Conservation (phyloP, 1,140 invertebrate genomes). For the Drosophila sturtevanti region DNA sequence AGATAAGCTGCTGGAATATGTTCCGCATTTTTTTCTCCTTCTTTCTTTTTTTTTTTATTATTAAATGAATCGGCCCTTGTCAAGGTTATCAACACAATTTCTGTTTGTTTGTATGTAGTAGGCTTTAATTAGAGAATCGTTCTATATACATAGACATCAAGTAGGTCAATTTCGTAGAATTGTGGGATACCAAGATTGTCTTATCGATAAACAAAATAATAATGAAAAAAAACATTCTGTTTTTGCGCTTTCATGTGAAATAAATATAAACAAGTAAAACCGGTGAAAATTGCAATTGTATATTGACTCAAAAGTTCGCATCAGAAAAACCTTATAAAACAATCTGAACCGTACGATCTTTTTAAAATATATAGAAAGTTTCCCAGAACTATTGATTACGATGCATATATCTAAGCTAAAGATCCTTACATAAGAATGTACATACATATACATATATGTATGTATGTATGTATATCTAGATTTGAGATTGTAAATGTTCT, state of each 20-base stretch:
- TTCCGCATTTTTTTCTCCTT: neutral
- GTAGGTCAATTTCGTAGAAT: neutral
- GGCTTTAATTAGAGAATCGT: neutral
- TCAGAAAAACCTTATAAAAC: too few relatives aligned
- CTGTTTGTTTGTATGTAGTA: neutral
- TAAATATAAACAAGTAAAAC: neutral
- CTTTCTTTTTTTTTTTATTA: neutral
- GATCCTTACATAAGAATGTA: too few relatives aligned
- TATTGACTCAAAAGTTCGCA: too few relatives aligned
- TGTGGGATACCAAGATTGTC: neutral
- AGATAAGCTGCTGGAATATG: constrained; percentile 33
- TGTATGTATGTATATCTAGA: too few relatives aligned
- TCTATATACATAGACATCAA: neutral
- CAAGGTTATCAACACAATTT: constrained; percentile 31
- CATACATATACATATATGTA: too few relatives aligned
- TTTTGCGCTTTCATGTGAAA: neutral
- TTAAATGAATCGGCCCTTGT: neutral
- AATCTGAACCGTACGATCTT: too few relatives aligned
- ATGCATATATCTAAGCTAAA: too few relatives aligned
- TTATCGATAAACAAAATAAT: neutral
- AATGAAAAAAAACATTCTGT: neutral
- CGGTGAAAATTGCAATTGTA: too few relatives aligned
- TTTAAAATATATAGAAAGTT: too few relatives aligned
- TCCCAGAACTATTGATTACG: too few relatives aligned
- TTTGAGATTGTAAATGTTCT: too few relatives aligned